Conservation (phyloP, 2,113 vertebrate genomes). For the Myanophis thanlyinensis region DNA sequence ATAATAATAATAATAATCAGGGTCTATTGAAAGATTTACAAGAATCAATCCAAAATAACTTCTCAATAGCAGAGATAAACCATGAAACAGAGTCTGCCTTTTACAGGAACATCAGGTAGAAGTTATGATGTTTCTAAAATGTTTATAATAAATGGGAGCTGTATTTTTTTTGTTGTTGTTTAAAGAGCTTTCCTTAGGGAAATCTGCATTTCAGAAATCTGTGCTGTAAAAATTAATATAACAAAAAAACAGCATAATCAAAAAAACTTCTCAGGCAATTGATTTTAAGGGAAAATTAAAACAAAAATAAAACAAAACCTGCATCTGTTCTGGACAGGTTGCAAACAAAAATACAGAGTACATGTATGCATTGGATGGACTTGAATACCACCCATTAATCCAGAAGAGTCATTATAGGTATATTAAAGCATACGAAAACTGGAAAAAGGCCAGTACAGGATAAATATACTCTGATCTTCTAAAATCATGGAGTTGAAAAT, state of each 20-base stretch:
- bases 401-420: not conserved
- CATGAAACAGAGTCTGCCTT: not conserved
- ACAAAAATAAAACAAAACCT: not conserved
- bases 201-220: not conserved
- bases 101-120: not conserved
- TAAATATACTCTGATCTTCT: not conserved
- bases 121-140: not conserved
- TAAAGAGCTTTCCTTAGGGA: not conserved
- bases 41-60: not conserved
- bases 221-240: not conserved
- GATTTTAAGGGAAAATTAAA: not conserved
- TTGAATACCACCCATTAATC: not conserved
- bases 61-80: not conserved
- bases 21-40: not conserved
- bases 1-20: too few species aligned
- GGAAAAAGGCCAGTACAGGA: not conserved
- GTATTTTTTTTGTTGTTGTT: not conserved
- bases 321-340: not conserved
- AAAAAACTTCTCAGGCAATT: not conserved
- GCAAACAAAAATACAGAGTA: not conserved
- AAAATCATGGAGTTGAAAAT: not conserved
- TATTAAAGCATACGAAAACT: not conserved
- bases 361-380: not conserved
- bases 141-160: not conserved
- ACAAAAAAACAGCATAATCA: not conserved